Evolutionary conservation across 2,888 invertebrate species (phyloP).

Genomic region (Noctua pronuba): DNA sequence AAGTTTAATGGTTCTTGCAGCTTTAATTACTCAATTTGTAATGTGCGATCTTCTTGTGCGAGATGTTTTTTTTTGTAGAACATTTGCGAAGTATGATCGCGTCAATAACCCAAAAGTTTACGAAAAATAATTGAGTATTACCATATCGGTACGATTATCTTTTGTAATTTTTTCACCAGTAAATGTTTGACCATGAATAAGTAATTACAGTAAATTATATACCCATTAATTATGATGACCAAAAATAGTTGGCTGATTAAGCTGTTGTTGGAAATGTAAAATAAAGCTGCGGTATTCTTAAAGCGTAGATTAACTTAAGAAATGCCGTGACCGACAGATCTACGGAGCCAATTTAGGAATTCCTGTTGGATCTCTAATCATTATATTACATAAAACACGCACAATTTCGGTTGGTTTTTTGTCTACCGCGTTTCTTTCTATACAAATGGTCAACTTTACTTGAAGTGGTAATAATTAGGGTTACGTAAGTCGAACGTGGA

Average conservation of each 20-base stretch:
- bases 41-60: background rate
- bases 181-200: slow-evolving; percentile 32
- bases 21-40: slow-evolving; percentile 12
- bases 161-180: slow-evolving; percentile 31
- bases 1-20: background rate
- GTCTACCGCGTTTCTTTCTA: slow-evolving; percentile 67
- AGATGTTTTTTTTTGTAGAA: background rate
- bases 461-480: slow-evolving; percentile 82
- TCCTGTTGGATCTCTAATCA: slow-evolving; percentile 73
- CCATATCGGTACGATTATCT: slow-evolving; percentile 42
- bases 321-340: slow-evolving; percentile 68
- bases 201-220: slow-evolving; percentile 50
- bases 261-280: slow-evolving; percentile 44
- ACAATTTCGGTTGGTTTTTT: slow-evolving; percentile 75
- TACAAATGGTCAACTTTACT: slow-evolving; percentile 78
- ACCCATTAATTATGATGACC: slow-evolving; percentile 51
- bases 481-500: slow-evolving; percentile 75
- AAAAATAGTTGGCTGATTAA: slow-evolving; percentile 54
- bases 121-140: slow-evolving; percentile 44
- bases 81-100: background rate
- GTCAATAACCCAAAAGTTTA: slow-evolving; percentile 18
- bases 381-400: slow-evolving; percentile 76
- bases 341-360: slow-evolving; percentile 76
- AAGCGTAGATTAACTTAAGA: slow-evolving; percentile 61
- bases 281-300: slow-evolving; percentile 47